A percentile compares a stretch with the other conserved stretches of the same genome.
phyloP scores from a whole-genome alignment of 2,888 invertebrate species.

The Parasteatoda lunata region DNA sequence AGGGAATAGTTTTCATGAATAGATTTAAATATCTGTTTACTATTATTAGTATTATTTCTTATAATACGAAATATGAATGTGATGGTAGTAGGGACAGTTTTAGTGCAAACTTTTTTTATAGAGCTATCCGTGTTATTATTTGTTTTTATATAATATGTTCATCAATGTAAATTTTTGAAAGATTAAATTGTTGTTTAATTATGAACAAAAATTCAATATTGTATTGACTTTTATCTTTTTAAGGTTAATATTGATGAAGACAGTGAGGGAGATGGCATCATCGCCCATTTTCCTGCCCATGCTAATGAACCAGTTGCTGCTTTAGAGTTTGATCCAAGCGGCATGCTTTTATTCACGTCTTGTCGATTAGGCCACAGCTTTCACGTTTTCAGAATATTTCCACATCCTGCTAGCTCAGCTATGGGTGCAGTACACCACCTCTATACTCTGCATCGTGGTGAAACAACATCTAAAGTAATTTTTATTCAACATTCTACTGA shows the following conservation, averaged over 20 bases:
- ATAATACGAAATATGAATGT: too few species aligned
- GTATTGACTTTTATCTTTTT: neutral
- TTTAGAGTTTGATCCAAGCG: constrained; percentile 92
- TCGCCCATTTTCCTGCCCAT: constrained; percentile 92
- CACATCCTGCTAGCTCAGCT: constrained; percentile 90
- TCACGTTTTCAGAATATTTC: constrained; percentile 94
- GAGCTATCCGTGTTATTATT: too few species aligned
- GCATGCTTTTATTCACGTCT: constrained; percentile 90
- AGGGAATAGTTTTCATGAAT: too few species aligned
- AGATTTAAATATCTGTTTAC: too few species aligned
- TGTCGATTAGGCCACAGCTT: constrained; percentile 96
- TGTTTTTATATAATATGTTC: too few species aligned
- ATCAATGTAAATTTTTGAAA: too few species aligned
- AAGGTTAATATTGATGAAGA: constrained; percentile 78
- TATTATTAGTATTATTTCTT: too few species aligned
- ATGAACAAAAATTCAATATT: neutral
- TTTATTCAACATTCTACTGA: neutral
- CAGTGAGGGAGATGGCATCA: constrained; percentile 81
- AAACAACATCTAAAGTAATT: constrained; percentile 92
- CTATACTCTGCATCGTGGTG: constrained; percentile 94
- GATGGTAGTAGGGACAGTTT: too few species aligned
- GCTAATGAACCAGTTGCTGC: constrained; percentile 88
- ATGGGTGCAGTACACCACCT: constrained; percentile 94
- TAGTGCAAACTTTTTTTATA: too few species aligned
- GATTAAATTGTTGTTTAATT: too few species aligned